A percentile compares a stretch with the other conserved stretches of the same genome.
Evolutionary conservation across 2,888 invertebrate genomes (phyloP).

Genomic region (Ormia ochracea): DNA sequence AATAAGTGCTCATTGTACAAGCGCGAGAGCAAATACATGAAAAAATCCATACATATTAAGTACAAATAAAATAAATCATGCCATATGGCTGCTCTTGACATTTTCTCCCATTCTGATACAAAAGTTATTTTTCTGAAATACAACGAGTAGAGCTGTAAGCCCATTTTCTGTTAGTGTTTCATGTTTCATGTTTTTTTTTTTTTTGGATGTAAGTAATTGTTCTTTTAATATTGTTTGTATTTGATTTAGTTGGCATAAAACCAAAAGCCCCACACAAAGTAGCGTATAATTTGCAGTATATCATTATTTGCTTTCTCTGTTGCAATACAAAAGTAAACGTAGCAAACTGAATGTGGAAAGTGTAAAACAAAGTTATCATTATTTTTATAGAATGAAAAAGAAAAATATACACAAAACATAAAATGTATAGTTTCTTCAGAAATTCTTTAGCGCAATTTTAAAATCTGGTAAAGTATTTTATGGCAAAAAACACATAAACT

Average conservation of each 20-base stretch:
- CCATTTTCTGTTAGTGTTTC: slow-evolving; percentile 2
- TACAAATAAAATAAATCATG: neutral
- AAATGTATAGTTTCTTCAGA: too few species aligned
- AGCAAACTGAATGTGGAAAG: slow-evolving; percentile 28
- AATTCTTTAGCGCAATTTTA: neutral
- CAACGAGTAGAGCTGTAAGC: neutral
- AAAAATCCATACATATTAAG: neutral
- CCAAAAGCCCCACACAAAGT: slow-evolving; percentile 55
- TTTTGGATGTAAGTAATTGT: neutral
- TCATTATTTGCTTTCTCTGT: slow-evolving; percentile 56
- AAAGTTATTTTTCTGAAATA: slow-evolving; percentile 11
- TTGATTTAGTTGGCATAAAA: slow-evolving; percentile 31
- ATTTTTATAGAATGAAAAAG: slow-evolving; percentile 3
- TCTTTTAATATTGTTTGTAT: neutral
- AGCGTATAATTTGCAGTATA: slow-evolving; percentile 62
- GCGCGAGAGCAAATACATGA: neutral
- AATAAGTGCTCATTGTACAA: neutral
- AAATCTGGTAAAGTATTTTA: neutral
- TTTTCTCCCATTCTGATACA: slow-evolving; percentile 1
- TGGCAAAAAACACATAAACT: neutral
- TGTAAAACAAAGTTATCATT: slow-evolving; percentile 26
- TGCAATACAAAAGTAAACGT: neutral
- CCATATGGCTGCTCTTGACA: slow-evolving; percentile 25
- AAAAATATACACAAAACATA: neutral
- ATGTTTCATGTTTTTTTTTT: neutral